Conservation (phyloP, 2,888 invertebrate species). For the Lottia gigantea region DNA sequence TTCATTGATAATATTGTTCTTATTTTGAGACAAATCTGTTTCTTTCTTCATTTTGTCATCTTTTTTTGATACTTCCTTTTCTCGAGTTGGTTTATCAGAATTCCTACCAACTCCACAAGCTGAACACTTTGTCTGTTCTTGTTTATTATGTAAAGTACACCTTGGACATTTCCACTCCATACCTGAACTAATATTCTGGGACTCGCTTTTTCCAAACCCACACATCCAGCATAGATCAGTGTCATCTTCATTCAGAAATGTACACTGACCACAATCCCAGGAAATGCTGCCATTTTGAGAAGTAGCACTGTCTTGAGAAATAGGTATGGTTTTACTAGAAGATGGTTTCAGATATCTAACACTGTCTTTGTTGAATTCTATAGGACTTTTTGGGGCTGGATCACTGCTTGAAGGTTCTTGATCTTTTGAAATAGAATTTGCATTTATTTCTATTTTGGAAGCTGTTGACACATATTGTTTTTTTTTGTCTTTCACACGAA, state of each 20-base stretch:
- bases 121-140: constrained; percentile 32
- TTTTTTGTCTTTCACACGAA: background rate
- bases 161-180: constrained; percentile 48
- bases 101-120: constrained; percentile 33
- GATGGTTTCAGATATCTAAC: constrained; percentile 30
- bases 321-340: background rate
- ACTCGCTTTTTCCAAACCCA: constrained; percentile 61
- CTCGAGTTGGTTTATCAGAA: background rate
- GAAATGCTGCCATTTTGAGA: background rate
- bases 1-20: background rate
- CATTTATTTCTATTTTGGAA: constrained; percentile 16
- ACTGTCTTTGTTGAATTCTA: constrained; percentile 30
- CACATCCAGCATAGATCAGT: constrained; percentile 81
- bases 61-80: too few relatives aligned
- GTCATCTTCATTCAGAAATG: constrained; percentile 73
- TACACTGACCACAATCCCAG: constrained; percentile 35
- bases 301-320: constrained; percentile 8
- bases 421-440: constrained; percentile 79
- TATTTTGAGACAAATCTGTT: background rate
- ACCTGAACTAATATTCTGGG: background rate
- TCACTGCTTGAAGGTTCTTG: constrained; percentile 73
- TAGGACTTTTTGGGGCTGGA: constrained; percentile 27
- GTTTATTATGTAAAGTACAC: constrained; percentile 49
- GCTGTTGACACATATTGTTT: background rate
- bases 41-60: background rate